Base-by-base conservation (phyloP, 2,797 vertebrate species). In the Fringilla coelebs region DNA sequence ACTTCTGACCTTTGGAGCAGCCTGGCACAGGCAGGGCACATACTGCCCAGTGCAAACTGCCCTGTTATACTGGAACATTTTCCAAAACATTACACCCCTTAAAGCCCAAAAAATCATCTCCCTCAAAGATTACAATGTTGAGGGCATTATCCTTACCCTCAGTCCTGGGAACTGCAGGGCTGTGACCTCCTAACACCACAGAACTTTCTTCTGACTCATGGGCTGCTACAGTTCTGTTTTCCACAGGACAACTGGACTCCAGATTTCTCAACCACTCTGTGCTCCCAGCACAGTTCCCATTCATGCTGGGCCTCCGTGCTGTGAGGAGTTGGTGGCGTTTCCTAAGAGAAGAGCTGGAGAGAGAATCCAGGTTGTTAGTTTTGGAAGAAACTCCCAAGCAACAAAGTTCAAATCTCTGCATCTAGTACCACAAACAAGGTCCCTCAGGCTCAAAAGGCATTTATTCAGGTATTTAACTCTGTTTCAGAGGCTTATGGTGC, bases 221-320 rank as follows among this genome's bases (percentile, higher is more conserved):
- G 41, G 81, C 46, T 54, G 90, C 72, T 65, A 51, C 60, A 52
- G 88, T 31, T 48, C 76, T 16, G 48, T 92, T 97, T 76, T 97
- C 97, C 57, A 78, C 81, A 34, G 93, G 62, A 78, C 94, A 94
- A 67, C 11, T 74, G 66, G 96, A 92, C 26, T 98, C 97, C 5
- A 48, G 95, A 73, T 76, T 91, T 76, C 92, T 77, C 25, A 94
- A 40, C 89, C 96, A 96, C 85, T 95, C 95, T 32, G 96, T 72
- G 36, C 97, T 96, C 83, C 55, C 88, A 84, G 92, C 84, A 73
- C 91, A 83, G 77, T 93, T 96, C 55, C 94, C 60, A 28, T 94
- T 98, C 97, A 97, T 98, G 79, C 97, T 98, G 89, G 91, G 78
- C 67, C 65, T 96, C 90, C 66, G 89, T 48, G 87, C 57, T 2